Percentiles rank a stretch among this genome's conserved stretches.
Conservation (phyloP, 2,797 vertebrate species). For the Artibeus lituratus region DNA sequence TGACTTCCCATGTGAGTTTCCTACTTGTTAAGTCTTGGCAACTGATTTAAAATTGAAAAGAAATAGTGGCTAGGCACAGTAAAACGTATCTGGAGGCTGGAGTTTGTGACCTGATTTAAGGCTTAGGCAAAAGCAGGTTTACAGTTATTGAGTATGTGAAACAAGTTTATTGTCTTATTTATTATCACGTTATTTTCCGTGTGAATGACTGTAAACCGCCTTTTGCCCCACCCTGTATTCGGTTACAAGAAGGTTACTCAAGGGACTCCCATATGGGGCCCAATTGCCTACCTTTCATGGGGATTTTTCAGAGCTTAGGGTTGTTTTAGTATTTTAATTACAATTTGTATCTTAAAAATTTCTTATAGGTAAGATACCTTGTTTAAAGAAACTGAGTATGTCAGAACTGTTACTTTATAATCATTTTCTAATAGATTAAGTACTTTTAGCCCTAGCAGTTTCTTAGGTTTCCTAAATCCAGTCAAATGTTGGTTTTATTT, state of each 20-base stretch:
- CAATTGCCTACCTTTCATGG: not conserved
- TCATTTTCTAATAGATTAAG: not conserved
- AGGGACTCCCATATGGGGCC: not conserved
- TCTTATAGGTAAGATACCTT: not conserved
- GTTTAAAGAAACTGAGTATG: constrained; percentile 15
- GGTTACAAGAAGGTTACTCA: not conserved
- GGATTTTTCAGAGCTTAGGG: not conserved
- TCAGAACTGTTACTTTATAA: not conserved
- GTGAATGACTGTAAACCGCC: not conserved
- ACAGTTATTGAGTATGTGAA: not conserved
- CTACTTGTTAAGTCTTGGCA: not conserved
- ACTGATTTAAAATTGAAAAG: not conserved
- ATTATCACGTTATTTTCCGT: not conserved
- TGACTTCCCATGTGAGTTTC: not conserved
- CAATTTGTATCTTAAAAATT: not conserved
- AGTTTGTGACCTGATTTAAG: not conserved
- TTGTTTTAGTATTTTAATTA: not conserved
- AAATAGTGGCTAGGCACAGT: not conserved
- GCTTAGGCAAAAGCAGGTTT: not conserved
- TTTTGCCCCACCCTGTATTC: not conserved
- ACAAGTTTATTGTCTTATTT: not conserved
- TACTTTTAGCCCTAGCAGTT: not conserved
- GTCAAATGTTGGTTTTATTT: not conserved
- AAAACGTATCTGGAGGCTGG: not conserved
- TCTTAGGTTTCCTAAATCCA: not conserved